Evolutionary conservation across 2,797 vertebrate genomes (phyloP).

Genomic region (Acridotheres tristis): DNA sequence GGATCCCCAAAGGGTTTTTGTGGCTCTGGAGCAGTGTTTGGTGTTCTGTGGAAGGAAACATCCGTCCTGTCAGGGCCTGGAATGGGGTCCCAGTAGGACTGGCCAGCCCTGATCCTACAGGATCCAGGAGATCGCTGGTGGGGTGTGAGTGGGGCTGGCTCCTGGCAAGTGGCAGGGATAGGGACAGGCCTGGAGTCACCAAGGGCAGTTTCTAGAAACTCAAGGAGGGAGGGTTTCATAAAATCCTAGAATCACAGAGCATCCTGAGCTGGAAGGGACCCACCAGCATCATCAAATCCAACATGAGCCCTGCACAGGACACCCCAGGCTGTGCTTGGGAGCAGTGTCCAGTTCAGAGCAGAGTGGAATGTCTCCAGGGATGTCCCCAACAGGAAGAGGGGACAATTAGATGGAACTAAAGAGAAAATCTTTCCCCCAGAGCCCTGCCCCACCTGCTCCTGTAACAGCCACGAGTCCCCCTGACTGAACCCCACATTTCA

Average conservation of each 20-base stretch:
- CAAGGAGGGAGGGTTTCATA: neutral
- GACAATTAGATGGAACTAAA: neutral
- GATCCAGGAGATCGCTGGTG: neutral
- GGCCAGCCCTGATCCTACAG: neutral
- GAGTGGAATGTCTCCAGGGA: neutral
- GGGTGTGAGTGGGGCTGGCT: neutral
- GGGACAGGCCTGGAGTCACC: neutral
- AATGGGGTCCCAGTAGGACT: neutral
- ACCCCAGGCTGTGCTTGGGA: neutral
- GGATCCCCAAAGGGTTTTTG: neutral
- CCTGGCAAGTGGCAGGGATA: neutral
- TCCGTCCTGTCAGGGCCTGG: neutral
- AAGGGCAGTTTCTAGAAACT: neutral
- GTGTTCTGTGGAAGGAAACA: neutral
- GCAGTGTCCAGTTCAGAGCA: neutral
- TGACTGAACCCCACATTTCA: neutral
- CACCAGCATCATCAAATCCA: neutral
- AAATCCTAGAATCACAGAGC: neutral
- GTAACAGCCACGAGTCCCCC: accelerated
- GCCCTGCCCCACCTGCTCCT: neutral
- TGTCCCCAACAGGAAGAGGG: neutral
- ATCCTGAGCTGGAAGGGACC: neutral
- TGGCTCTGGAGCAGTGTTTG: neutral
- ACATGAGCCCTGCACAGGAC: neutral
- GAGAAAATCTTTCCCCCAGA: neutral